Percentiles rank a stretch among this genome's conserved stretches.
These are phyloP conservation scores for Cybosia mesomella DNA, from an alignment of 2,888 invertebrate species.

Conservation along the genomic window DNA sequence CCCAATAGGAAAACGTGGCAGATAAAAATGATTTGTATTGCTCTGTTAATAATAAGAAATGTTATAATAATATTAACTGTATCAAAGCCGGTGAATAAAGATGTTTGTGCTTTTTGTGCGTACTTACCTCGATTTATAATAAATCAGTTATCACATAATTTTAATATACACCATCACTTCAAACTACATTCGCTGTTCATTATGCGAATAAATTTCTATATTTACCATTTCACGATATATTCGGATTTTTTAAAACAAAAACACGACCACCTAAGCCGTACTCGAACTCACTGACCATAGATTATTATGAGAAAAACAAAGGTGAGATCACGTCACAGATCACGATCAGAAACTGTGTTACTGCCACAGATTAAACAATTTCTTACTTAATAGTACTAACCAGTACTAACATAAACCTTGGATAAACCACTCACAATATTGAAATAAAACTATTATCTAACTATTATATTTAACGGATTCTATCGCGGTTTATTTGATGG, in stretches of 20 bases:
- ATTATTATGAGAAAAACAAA: conserved; percentile 9
- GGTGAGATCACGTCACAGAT: not conserved
- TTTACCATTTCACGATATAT: conserved; percentile 70
- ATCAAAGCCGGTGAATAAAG: conserved; percentile 23
- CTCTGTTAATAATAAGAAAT: not conserved
- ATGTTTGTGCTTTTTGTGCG: conserved; percentile 20
- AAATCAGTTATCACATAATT: conserved; percentile 55
- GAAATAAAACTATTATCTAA: too few relatives aligned
- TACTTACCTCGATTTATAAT: conserved; percentile 41
- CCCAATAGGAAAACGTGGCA: not conserved
- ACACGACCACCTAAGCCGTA: conserved; percentile 67
- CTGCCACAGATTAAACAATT: not conserved
- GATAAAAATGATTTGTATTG: not conserved
- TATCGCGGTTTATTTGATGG: too few relatives aligned
- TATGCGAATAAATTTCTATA: conserved; percentile 59
- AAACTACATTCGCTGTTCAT: conserved; percentile 55
- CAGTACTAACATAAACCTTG: too few relatives aligned
- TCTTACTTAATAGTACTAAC: not conserved
- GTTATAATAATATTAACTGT: too few relatives aligned
- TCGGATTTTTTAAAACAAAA: conserved; percentile 62
- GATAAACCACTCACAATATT: too few relatives aligned
- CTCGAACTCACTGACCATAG: conserved; percentile 56
- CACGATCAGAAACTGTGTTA: not conserved
- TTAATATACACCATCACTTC: conserved; percentile 61
- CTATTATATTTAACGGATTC: too few relatives aligned